Conservation (phyloP, 2,113 vertebrate genomes). For the Alligator mississippiensis region DNA sequence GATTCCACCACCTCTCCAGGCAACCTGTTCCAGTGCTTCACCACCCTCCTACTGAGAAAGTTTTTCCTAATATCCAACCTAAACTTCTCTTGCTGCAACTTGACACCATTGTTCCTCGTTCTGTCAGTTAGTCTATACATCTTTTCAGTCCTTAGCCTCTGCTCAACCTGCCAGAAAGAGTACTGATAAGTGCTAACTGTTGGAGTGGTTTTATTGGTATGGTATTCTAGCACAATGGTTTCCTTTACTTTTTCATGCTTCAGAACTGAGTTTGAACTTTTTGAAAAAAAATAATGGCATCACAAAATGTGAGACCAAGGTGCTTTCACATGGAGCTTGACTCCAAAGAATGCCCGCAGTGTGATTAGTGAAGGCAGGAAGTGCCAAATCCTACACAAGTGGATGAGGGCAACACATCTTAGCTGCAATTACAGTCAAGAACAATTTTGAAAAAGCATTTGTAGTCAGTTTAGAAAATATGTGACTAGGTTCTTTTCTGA, state of each 20-base stretch:
- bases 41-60: too few species aligned
- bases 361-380: neutral
- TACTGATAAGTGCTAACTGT: neutral
- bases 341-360: neutral
- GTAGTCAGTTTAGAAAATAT: neutral
- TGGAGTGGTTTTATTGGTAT: neutral
- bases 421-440: neutral
- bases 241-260: neutral
- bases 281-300: neutral
- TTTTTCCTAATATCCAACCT: too few species aligned
- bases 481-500: neutral
- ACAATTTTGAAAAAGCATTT: slow-evolving; percentile 2
- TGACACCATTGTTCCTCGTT: too few species aligned
- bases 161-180: neutral
- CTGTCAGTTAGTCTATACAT: neutral
- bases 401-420: neutral
- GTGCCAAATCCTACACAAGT: neutral
- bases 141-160: neutral
- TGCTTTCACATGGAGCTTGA: neutral
- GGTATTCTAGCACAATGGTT: neutral
- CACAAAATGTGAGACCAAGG: neutral
- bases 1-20: too few species aligned
- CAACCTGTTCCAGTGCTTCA: too few species aligned
- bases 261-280: neutral
- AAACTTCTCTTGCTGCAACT: too few species aligned